Evolutionary conservation across 2,888 invertebrate species (phyloP).

Genomic region (Dicyrtomina minuta): DNA sequence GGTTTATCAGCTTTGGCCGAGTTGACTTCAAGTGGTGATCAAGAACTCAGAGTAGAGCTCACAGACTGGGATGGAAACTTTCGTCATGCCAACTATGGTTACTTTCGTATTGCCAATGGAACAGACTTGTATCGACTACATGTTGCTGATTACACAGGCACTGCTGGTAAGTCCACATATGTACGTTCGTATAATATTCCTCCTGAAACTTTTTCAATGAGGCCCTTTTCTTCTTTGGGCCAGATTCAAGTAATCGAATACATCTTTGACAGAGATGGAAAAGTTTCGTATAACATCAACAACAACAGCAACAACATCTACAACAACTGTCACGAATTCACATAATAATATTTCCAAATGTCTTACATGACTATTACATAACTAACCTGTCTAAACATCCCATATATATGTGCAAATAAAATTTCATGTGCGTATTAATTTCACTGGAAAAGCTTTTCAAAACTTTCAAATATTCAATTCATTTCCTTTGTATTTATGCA

Average conservation of each 20-base stretch:
- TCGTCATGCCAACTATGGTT: slow-evolving; percentile 42
- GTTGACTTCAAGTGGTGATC: slow-evolving; percentile 42
- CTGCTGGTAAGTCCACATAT: slow-evolving; percentile 23
- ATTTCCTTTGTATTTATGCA: too few relatives aligned
- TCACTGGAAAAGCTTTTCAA: too few relatives aligned
- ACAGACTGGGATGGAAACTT: slow-evolving; percentile 45
- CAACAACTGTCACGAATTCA: not conserved
- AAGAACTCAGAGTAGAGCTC: slow-evolving; percentile 43
- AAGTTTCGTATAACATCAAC: too few relatives aligned
- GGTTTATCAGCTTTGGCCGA: slow-evolving; percentile 41
- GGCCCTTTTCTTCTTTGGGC: not conserved
- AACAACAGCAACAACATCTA: too few relatives aligned
- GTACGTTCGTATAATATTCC: not conserved
- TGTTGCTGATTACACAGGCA: slow-evolving; percentile 32
- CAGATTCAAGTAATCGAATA: too few relatives aligned
- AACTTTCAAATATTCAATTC: too few relatives aligned
- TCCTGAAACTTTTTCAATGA: not conserved
- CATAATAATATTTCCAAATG: too few relatives aligned
- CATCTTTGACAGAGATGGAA: too few relatives aligned
- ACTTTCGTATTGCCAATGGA: slow-evolving; percentile 44
- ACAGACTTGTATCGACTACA: slow-evolving; percentile 40
- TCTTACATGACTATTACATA: too few relatives aligned
- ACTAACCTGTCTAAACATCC: too few relatives aligned
- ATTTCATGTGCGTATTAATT: too few relatives aligned
- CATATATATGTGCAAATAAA: too few relatives aligned